phyloP scores from a whole-genome alignment of 2,113 vertebrate genomes.

The Athene cunicularia region DNA sequence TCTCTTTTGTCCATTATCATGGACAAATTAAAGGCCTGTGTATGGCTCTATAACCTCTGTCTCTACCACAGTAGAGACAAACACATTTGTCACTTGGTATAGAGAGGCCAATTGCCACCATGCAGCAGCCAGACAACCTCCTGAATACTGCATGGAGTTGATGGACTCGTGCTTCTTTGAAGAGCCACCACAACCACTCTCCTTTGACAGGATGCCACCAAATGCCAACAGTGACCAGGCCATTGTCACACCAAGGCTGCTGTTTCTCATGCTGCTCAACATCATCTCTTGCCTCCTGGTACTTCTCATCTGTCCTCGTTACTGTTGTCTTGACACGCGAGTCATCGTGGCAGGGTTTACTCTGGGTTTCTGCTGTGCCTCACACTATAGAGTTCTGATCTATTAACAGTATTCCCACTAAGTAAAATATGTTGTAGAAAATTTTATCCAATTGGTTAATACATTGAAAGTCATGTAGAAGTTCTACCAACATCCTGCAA shows the following conservation, averaged over 20 bases:
- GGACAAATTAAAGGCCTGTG: background rate
- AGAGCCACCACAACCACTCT: background rate
- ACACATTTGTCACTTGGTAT: background rate
- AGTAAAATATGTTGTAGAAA: background rate
- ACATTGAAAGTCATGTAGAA: background rate
- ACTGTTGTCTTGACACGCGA: background rate
- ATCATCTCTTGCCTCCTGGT: background rate
- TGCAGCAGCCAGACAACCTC: background rate
- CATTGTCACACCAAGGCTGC: background rate
- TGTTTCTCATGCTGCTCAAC: background rate
- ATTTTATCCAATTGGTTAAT: background rate
- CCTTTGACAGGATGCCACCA: background rate
- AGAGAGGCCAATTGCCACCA: background rate
- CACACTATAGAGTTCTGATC: background rate
- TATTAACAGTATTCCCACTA: background rate
- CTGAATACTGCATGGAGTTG: background rate
- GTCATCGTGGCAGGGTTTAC: background rate
- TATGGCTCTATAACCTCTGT: background rate
- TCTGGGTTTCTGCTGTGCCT: background rate
- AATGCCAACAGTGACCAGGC: background rate
- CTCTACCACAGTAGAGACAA: background rate
- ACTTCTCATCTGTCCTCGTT: background rate
- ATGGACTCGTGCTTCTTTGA: background rate
- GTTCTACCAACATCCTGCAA: background rate
- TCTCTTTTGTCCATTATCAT: background rate